Evolutionary conservation across 2,888 invertebrate species (phyloP).

Genomic region (Nymphalis urticae): DNA sequence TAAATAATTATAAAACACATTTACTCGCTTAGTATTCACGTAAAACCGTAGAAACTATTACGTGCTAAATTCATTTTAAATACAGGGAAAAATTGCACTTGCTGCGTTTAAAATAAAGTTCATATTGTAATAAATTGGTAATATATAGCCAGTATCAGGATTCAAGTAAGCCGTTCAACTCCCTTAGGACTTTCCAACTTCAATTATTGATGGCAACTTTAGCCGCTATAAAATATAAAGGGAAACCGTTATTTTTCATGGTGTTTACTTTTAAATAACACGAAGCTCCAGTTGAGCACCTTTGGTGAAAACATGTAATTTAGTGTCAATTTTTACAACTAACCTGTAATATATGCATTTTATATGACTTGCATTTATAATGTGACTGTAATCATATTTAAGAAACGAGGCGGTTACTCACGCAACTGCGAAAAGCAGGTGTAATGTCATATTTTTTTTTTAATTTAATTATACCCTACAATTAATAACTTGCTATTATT

Average conservation of each 20-base stretch:
- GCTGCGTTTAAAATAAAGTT: slow-evolving; percentile 3
- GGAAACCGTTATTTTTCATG: slow-evolving; percentile 67
- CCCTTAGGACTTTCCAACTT: slow-evolving; percentile 68
- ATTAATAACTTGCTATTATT: not conserved
- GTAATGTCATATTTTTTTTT: slow-evolving; percentile 8
- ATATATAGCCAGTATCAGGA: slow-evolving; percentile 41
- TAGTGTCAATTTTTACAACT: slow-evolving; percentile 26
- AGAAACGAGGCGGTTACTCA: slow-evolving; percentile 1
- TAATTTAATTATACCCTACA: not conserved
- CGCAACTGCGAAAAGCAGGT: slow-evolving; percentile 6
- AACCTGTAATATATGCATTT: slow-evolving; percentile 24
- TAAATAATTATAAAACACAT: slow-evolving; percentile 21
- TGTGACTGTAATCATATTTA: slow-evolving; percentile 14
- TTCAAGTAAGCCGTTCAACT: slow-evolving; percentile 60
- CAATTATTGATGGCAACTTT: slow-evolving; percentile 80
- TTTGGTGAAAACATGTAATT: slow-evolving; percentile 35
- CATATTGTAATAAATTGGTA: slow-evolving; percentile 26
- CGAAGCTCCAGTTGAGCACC: slow-evolving; percentile 26
- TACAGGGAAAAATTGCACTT: not conserved
- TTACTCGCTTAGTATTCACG: slow-evolving; percentile 22
- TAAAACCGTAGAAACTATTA: slow-evolving; percentile 23
- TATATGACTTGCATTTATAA: slow-evolving; percentile 28
- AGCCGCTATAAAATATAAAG: slow-evolving; percentile 76
- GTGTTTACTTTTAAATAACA: slow-evolving; percentile 62
- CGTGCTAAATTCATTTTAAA: slow-evolving; percentile 3